phyloP scores from a whole-genome alignment of 2,113 vertebrate genomes.

The Pholis gunnellus region DNA sequence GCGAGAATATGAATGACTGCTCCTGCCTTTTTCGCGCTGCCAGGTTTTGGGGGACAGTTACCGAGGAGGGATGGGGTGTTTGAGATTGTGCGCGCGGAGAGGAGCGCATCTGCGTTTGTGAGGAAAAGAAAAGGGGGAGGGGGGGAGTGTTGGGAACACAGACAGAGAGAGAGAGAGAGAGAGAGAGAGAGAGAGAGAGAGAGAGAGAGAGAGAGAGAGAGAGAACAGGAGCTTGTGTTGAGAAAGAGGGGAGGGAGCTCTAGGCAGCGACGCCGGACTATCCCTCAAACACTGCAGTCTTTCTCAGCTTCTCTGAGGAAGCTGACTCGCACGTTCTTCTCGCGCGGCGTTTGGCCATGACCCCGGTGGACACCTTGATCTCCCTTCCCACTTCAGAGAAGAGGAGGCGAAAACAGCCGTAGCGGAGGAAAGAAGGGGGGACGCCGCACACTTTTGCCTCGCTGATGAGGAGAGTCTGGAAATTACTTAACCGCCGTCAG shows the following conservation, averaged over 20 bases:
- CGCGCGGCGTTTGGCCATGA: conserved; percentile 54
- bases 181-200: conserved; percentile 40
- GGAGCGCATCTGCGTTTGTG: conserved; percentile 58
- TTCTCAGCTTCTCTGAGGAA: conserved; percentile 70
- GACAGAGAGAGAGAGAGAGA: conserved; percentile 1
- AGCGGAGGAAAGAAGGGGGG: conserved; percentile 18
- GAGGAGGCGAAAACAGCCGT: conserved; percentile 29
- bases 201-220: conserved; percentile 44
- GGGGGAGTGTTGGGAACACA: neutral
- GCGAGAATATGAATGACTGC: conserved; percentile 76
- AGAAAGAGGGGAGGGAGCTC: conserved; percentile 74
- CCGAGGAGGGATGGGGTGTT: conserved; percentile 68
- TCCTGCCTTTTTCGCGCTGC: conserved; percentile 54
- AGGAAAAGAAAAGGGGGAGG: conserved; percentile 51
- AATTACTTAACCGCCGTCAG: conserved; percentile 68
- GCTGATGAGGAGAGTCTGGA: conserved; percentile 71
- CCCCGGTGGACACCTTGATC: conserved; percentile 61
- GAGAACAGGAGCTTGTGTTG: conserved; percentile 55
- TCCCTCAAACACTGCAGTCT: conserved; percentile 83
- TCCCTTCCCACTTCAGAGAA: conserved; percentile 66
- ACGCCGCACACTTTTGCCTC: conserved; percentile 69
- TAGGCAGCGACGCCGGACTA: conserved; percentile 76
- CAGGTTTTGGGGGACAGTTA: conserved; percentile 73
- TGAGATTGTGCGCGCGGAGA: conserved; percentile 52
- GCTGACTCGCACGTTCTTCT: conserved; percentile 58